Evolutionary conservation across 1,140 invertebrate species (phyloP).

Genomic region (Leptinotarsa defecta): DNA sequence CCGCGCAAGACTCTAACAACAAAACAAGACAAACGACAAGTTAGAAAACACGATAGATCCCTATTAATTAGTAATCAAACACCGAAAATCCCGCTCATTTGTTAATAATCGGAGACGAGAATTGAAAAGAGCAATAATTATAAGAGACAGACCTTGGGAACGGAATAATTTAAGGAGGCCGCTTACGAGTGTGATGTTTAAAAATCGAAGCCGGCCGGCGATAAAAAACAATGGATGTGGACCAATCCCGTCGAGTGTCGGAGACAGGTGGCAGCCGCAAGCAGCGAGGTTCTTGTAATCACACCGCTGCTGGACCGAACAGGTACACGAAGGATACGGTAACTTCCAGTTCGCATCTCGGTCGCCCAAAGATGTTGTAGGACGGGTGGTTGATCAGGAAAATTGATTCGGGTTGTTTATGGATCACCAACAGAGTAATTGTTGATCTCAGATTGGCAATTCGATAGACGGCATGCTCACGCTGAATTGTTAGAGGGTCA

Average conservation of each 20-base stretch:
- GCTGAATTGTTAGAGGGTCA: too few species aligned
- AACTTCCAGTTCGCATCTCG: slow-evolving; percentile 12
- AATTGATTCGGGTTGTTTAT: not conserved
- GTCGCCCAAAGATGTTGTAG: not conserved
- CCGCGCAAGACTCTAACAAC: not conserved
- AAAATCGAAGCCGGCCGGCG: slow-evolving; percentile 17
- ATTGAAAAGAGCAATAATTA: slow-evolving; percentile 9
- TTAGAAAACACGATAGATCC: slow-evolving; percentile 6
- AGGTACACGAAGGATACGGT: slow-evolving; percentile 20
- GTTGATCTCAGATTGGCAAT: too few species aligned
- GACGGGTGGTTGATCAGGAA: slow-evolving; percentile 1
- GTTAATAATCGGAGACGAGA: slow-evolving; percentile 6
- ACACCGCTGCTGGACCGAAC: slow-evolving; percentile 15
- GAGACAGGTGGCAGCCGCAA: slow-evolving; percentile 26
- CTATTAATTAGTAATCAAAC: slow-evolving; percentile 9
- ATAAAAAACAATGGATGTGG: slow-evolving; percentile 20
- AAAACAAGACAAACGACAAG: slow-evolving; percentile 3
- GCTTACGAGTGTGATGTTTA: slow-evolving; percentile 24
- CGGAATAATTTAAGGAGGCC: slow-evolving; percentile 17
- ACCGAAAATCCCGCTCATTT: slow-evolving; percentile 4
- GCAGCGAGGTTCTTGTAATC: slow-evolving; percentile 23
- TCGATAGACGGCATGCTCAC: too few species aligned
- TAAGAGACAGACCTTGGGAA: slow-evolving; percentile 25
- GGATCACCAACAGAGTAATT: not conserved
- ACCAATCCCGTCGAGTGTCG: slow-evolving; percentile 23